Evolutionary conservation across 2,888 invertebrate genomes (phyloP), one percentile per base, ranked within the genome.

Genomic region (Hyalella azteca): DNA sequence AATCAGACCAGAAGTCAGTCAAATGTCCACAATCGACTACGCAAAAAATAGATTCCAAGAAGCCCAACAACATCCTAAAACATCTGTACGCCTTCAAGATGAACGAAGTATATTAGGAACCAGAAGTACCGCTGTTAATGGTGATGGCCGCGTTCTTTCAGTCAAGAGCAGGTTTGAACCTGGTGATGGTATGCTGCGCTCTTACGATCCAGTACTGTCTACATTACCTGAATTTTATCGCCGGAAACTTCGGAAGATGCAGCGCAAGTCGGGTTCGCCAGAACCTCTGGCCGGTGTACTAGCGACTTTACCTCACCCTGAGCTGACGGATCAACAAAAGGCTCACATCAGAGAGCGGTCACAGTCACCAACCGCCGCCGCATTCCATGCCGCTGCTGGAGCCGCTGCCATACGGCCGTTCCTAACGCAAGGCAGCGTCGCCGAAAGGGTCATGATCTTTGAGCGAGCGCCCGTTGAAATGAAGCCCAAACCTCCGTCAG

Each of bases 371-470:
- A 84, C 82, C 13, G 79, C 81, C 26, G 81, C 84, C 15, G 79
- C 82, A n/a, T 81, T 81, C 79, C 79, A 82, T 78, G 83, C 83
- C 40, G 84, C 83, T 77, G 87, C 88, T 85, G 92, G 91, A 87
- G 94, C 95, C 7, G 93, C 91, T 87, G 94, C 95, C 7, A 93
- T 95, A 80, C 90, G 94, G 77, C 95, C 95, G 22, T 95, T 95
- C 88, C 90, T 95, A 78, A 95, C 95, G 59, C 91, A 95, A 81
- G 96, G 95, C 36, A 95, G 95, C 5, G 96, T 96, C 2, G 95
- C 95, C 36, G 96, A 96, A 87, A 90, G 95, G 75, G 95, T 95
- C 84, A 91, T 95, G 85, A 94, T 95, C 89, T 96, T 96, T 88
- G 96, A 96, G 88, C 92, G 94, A 88, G 95, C 95, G 87, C 95